Conservation (phyloP, 2,888 invertebrate species). For the Nephrotoma appendiculata region DNA sequence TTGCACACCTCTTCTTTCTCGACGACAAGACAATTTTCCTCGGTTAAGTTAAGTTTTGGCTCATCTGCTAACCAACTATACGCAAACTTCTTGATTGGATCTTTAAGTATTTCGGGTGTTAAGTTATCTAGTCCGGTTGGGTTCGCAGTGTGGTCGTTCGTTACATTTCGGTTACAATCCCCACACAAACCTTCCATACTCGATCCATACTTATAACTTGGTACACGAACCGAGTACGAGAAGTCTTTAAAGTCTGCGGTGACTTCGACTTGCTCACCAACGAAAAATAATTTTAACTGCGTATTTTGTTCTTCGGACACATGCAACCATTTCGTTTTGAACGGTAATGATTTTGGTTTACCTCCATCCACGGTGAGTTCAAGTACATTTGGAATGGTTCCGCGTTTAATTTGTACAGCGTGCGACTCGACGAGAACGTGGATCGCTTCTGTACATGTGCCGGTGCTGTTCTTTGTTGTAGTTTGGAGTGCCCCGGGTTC, state of each 20-base stretch:
- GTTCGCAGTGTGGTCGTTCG: slow-evolving; percentile 41
- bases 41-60: slow-evolving; percentile 33
- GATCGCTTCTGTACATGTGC: slow-evolving; percentile 51
- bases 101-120: slow-evolving; percentile 3
- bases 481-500: background rate
- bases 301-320: slow-evolving; percentile 41
- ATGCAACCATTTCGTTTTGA: slow-evolving; percentile 45
- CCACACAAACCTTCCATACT: slow-evolving; percentile 72
- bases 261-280: slow-evolving; percentile 59
- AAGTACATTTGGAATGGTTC: slow-evolving; percentile 23
- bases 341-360: slow-evolving; percentile 31
- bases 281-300: slow-evolving; percentile 46
- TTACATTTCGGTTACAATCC: slow-evolving; percentile 46
- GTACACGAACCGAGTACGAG: slow-evolving; percentile 44
- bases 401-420: slow-evolving; percentile 39
- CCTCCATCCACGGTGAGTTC: slow-evolving; percentile 28
- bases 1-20: slow-evolving; percentile 37
- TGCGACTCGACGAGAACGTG: slow-evolving; percentile 51
- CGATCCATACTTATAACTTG: slow-evolving; percentile 56
- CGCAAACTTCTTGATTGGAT: slow-evolving; percentile 29
- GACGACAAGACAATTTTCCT: slow-evolving; percentile 30
- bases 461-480: slow-evolving; percentile 20
- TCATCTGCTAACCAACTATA: slow-evolving; percentile 42
- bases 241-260: slow-evolving; percentile 31
- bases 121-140: slow-evolving; percentile 24